phyloP scores from a whole-genome alignment of 2,888 invertebrate genomes.

The Aleiodes alternator region DNA sequence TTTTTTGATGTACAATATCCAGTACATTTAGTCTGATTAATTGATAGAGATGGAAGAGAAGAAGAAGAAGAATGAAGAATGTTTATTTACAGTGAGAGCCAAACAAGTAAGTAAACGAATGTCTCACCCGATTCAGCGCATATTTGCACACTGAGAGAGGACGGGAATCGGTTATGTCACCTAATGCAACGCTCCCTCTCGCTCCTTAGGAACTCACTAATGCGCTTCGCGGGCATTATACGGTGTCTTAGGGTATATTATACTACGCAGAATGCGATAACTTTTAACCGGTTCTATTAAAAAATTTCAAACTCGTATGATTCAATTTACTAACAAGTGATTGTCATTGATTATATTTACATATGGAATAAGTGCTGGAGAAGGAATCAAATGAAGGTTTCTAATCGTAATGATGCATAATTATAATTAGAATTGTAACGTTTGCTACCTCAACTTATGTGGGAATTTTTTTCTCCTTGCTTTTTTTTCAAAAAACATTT shows the following conservation, averaged over 20 bases:
- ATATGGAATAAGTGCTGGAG: not conserved
- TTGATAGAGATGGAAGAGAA: not conserved
- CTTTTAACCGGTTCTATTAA: constrained; percentile 30
- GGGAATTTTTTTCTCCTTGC: constrained; percentile 19
- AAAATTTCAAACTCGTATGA: not conserved
- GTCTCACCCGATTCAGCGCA: constrained; percentile 31
- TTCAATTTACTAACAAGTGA: constrained; percentile 14
- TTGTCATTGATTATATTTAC: constrained; percentile 22
- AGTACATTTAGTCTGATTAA: too few relatives aligned
- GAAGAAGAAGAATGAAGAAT: not conserved
- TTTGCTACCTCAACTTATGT: constrained; percentile 41
- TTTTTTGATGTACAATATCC: too few relatives aligned
- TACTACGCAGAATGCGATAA: constrained; percentile 29
- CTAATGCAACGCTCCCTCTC: constrained; percentile 32
- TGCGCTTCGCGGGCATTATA: constrained; percentile 32
- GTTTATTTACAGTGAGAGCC: constrained; percentile 30
- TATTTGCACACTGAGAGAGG: constrained; percentile 19
- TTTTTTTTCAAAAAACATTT: too few relatives aligned
- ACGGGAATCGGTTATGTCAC: constrained; percentile 34
- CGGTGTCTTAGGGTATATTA: constrained; percentile 17
- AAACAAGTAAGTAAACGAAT: constrained; percentile 24
- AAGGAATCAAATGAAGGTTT: not conserved
- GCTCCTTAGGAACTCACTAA: constrained; percentile 30
- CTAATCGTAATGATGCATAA: constrained; percentile 4
- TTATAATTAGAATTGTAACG: not conserved